A percentile compares a stretch with the other conserved stretches of the same genome.
Conservation (phyloP, 2,888 invertebrate genomes). For the Apodemia hepburni region DNA sequence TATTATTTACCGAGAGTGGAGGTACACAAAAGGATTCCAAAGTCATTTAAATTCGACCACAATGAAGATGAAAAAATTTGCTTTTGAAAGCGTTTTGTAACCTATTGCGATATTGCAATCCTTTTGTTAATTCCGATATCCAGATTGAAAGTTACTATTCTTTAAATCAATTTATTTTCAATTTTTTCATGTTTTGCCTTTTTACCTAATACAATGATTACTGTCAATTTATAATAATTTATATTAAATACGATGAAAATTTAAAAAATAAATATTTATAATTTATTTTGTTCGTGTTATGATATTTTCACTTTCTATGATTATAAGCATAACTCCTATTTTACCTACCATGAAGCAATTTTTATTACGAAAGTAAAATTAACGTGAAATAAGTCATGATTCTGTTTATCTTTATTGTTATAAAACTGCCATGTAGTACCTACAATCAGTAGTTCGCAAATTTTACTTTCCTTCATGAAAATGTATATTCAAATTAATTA, state of each 20-base stretch:
- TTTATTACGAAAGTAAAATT: too few species aligned
- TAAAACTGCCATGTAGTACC: too few species aligned
- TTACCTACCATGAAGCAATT: too few species aligned
- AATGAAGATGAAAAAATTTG: slow-evolving; percentile 54
- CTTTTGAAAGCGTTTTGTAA: slow-evolving; percentile 65
- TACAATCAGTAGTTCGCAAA: too few species aligned
- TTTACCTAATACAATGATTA: not conserved
- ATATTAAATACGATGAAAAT: not conserved
- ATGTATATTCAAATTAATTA: too few species aligned
- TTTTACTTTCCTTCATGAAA: too few species aligned
- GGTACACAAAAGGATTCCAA: slow-evolving; percentile 44
- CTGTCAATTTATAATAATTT: not conserved
- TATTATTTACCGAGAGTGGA: slow-evolving; percentile 67
- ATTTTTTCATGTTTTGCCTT: not conserved
- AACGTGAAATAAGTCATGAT: too few species aligned
- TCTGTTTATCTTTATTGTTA: too few species aligned
- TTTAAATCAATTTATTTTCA: not conserved
- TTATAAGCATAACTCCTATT: too few species aligned
- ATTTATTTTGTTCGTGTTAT: too few species aligned
- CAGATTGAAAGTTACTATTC: not conserved
- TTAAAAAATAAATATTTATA: too few species aligned
- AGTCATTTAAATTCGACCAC: slow-evolving; percentile 70
- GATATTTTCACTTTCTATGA: too few species aligned
- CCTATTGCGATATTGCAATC: slow-evolving; percentile 47
- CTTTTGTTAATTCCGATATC: slow-evolving; percentile 37